Percentiles rank a stretch among this genome's conserved stretches.
Conservation (phyloP, 2,113 vertebrate genomes). For the Uropsilus gracilis region DNA sequence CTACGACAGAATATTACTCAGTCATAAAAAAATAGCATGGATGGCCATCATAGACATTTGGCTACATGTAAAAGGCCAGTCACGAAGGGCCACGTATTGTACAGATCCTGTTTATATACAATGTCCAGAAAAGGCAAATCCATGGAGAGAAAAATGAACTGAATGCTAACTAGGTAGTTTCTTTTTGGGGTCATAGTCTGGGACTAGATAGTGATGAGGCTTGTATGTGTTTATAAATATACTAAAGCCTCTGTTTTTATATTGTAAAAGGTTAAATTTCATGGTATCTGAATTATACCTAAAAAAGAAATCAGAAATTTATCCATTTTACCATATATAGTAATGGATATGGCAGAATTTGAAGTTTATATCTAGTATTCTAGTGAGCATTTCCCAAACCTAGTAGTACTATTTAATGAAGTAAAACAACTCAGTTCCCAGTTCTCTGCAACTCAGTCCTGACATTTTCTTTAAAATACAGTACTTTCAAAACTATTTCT, state of each 20-base stretch:
- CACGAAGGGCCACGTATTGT: no score
- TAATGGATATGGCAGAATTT: background rate
- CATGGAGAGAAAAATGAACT: no score
- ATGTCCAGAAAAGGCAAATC: no score
- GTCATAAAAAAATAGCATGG: no score
- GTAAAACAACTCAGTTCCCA: background rate
- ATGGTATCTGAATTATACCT: background rate
- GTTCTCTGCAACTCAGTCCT: background rate
- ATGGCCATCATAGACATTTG: no score
- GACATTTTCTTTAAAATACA: background rate
- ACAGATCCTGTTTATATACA: no score
- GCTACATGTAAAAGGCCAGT: no score
- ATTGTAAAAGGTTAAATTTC: background rate
- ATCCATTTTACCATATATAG: background rate
- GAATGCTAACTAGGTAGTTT: no score
- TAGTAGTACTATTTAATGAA: background rate
- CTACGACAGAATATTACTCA: no score
- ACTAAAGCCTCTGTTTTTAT: background rate
- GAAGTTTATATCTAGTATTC: background rate
- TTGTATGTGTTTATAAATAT: background rate
- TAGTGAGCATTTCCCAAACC: background rate
- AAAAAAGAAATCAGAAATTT: background rate
- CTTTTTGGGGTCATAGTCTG: background rate
- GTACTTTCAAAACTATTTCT: background rate
- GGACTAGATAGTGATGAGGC: background rate